These are phyloP conservation scores for Arothron firmamentum DNA, from an alignment of 2,113 vertebrate species.

Conservation along the genomic window DNA sequence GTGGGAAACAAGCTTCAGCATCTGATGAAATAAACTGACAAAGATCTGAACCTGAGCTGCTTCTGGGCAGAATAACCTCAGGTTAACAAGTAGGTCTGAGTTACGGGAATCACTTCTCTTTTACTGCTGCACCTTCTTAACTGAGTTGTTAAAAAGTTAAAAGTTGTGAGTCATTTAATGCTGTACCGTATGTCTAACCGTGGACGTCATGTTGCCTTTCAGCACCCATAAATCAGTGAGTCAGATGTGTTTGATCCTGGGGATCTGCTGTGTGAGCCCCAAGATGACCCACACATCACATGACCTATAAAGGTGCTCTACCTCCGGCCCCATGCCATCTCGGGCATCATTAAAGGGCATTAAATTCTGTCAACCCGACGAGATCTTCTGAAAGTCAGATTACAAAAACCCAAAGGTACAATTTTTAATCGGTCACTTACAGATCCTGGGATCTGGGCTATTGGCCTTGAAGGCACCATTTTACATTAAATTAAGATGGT, in stretches of 20 bases:
- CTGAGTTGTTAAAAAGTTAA: conserved; percentile 34
- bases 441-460: neutral
- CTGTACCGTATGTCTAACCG: conserved; percentile 34
- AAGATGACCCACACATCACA: conserved; percentile 60
- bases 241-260: conserved; percentile 65
- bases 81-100: conserved; percentile 23
- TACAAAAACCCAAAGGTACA: neutral
- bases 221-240: conserved; percentile 48
- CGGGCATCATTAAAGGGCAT: conserved; percentile 51
- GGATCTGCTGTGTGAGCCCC: conserved; percentile 50
- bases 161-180: conserved; percentile 38
- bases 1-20: conserved; percentile 3
- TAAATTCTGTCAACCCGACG: conserved; percentile 26
- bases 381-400: conserved; percentile 14
- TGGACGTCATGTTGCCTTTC: conserved; percentile 36
- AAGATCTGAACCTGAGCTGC: conserved; percentile 15
- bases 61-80: conserved; percentile 25
- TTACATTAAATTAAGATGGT: too few relatives aligned
- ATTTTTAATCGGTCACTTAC: neutral
- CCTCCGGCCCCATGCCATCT: conserved; percentile 58
- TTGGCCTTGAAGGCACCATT: too few relatives aligned
- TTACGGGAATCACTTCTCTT: conserved; percentile 36
- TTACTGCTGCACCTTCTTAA: conserved; percentile 33
- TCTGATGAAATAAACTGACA: conserved; percentile 9
- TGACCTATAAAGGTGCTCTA: conserved; percentile 62